Conservation (phyloP, 2,113 vertebrate species). For the Colossoma macropomum region DNA sequence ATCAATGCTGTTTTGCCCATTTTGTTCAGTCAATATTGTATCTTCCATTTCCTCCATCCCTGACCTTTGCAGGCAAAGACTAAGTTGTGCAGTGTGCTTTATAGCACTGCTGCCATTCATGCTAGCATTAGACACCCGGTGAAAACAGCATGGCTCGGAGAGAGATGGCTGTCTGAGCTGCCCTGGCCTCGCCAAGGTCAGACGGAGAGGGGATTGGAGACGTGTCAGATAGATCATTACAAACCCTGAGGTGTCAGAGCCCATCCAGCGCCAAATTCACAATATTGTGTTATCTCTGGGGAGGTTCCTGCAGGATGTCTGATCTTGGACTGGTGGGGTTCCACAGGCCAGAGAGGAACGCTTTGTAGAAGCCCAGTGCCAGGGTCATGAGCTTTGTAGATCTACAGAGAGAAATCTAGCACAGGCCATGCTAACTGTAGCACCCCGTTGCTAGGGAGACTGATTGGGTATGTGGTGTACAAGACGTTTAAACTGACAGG, state of each 20-base stretch:
- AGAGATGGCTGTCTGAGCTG: neutral
- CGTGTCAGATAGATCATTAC: constrained; percentile 25
- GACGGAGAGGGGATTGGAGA: neutral
- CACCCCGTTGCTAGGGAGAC: neutral
- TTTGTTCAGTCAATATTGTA: neutral
- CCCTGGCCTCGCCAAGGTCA: constrained; percentile 15
- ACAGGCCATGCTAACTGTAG: neutral
- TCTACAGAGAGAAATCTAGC: constrained; percentile 8
- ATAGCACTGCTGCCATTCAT: constrained; percentile 32
- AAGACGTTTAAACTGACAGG: neutral
- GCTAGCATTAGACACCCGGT: constrained; percentile 13
- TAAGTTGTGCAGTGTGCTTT: neutral
- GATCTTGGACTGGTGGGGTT: neutral
- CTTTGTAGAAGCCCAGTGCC: neutral
- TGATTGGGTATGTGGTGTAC: neutral
- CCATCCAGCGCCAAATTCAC: neutral
- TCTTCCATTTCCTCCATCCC: constrained; percentile 17
- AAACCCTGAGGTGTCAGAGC: neutral
- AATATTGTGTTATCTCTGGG: constrained; percentile 33
- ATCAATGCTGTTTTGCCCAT: neutral
- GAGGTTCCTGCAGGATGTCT: neutral
- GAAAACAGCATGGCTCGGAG: neutral
- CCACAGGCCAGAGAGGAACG: constrained; percentile 21
- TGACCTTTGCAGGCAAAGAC: constrained; percentile 33
- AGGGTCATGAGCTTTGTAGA: neutral